Evolutionary conservation across 2,797 vertebrate species (phyloP), one percentile per base, ranked within the genome.

Genomic region (Pelobates cultripes): DNA sequence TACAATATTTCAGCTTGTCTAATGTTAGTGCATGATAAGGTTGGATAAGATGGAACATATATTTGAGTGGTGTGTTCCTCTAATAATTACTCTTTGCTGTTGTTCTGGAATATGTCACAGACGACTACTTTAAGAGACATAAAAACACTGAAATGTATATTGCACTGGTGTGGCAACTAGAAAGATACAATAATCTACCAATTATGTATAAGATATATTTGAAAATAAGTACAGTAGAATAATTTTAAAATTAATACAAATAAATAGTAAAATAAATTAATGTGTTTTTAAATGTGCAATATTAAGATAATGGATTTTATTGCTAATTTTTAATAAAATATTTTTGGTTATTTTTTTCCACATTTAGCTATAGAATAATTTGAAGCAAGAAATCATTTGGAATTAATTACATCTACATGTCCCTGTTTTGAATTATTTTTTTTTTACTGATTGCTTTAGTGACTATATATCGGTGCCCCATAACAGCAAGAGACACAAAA

Each of bases 311-410:
- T 78, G 43, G 61, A 78, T 28, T 43, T n/a, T 60, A 15, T 43
- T 57, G 12, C 43, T 69, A 45, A 41, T 69, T 77, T 55, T 70
- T 70, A 55, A 64, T 53, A 55, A 55, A 17, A 53, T 45, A 61
- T 60, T 73, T 64, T 55, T 64, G 69, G 70, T 67, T 5, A 73
- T 60, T 80, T 66, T 67, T 53, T 60, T 15, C 71, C 43, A 12
- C 55, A 73, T 73, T 73, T 73, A 73, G 42, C 72, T 71, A 78
- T 17, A 71, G 69, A 47, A 63, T 78, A 41, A 47, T 63, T 47
- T 78, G 7, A 9, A 73, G 44, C 53, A 53, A 17, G 40, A 57
- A 60, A 70, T 70, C n/a, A 60, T 70, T 70, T 45, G 70, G 45
- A 70, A 78, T 60, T 70, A 78, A 70, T 78, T n/a, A 78, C 45